Conservation (phyloP, 2,797 vertebrate genomes). For the Pteronotus mesoamericanus region DNA sequence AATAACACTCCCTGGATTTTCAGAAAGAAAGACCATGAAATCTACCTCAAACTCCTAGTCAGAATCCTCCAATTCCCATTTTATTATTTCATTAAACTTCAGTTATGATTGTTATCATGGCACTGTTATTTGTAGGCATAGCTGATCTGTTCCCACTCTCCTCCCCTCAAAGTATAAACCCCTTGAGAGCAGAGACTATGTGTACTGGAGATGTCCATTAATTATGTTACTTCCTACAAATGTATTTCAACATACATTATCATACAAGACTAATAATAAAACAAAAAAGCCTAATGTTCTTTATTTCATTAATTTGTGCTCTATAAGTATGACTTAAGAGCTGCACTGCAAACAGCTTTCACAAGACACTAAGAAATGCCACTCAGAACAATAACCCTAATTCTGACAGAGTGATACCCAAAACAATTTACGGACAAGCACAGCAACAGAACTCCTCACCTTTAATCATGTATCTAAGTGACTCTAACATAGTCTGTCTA, state of each 20-base stretch:
- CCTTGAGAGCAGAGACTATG: not conserved
- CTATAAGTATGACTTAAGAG: not conserved
- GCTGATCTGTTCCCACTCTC: not conserved
- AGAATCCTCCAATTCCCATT: slow-evolving; percentile 18
- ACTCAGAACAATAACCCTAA: not conserved
- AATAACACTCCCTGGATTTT: not conserved
- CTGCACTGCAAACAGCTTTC: not conserved
- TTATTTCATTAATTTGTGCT: slow-evolving; percentile 16
- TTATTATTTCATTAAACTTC: slow-evolving; percentile 26
- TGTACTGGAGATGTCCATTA: not conserved
- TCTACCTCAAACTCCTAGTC: not conserved
- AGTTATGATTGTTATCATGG: not conserved
- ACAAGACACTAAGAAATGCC: slow-evolving; percentile 29
- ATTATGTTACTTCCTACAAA: not conserved
- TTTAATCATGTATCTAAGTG: not conserved
- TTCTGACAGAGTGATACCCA: not conserved
- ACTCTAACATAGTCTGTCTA: slow-evolving; percentile 22
- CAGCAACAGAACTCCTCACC: not conserved
- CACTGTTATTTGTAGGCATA: not conserved
- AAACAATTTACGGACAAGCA: not conserved
- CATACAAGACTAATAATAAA: not conserved
- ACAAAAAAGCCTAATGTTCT: not conserved
- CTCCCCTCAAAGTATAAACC: not conserved
- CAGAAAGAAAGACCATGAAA: not conserved
- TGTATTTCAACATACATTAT: not conserved